Conservation (phyloP, 2,888 invertebrate species). For the Lydus trimaculatus region DNA sequence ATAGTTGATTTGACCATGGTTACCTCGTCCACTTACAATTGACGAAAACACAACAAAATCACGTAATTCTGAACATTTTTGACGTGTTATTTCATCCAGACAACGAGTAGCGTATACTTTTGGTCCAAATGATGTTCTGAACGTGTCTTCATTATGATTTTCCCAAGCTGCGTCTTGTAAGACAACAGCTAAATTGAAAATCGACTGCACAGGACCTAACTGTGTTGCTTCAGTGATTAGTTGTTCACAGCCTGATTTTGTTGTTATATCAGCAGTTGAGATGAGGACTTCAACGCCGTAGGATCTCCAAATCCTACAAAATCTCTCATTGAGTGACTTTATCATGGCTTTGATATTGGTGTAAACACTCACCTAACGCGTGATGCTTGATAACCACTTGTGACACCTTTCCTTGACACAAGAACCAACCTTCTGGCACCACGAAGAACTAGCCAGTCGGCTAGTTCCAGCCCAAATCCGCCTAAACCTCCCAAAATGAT, state of each 20-base stretch:
- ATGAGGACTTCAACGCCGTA: conserved; percentile 76
- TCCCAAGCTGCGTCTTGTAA: conserved; percentile 87
- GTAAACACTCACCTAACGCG: conserved; percentile 26
- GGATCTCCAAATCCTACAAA: conserved; percentile 71
- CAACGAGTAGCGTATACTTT: conserved; percentile 83
- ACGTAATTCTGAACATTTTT: conserved; percentile 83
- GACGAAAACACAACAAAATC: conserved; percentile 97
- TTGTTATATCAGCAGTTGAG: conserved; percentile 69
- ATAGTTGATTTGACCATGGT: conserved; percentile 96
- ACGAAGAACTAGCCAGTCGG: conserved; percentile 85
- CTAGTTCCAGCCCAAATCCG: conserved; percentile 95
- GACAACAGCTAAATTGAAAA: conserved; percentile 96
- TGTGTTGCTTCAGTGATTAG: conserved; percentile 69
- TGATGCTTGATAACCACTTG: conserved; percentile 86
- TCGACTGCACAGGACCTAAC: conserved; percentile 79
- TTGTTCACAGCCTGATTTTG: conserved; percentile 71
- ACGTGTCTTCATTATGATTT: conserved; percentile 80
- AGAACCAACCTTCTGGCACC: conserved; percentile 88
- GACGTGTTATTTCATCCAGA: conserved; percentile 72
- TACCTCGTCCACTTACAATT: conserved; percentile 95
- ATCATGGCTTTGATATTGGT: conserved; percentile 40
- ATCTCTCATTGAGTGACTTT: background rate
- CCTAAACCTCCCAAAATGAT: conserved; percentile 89
- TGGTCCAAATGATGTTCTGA: conserved; percentile 72
- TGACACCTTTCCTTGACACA: conserved; percentile 88